phyloP scores from a whole-genome alignment of 2,113 vertebrate species.

The Phoxinus phoxinus region DNA sequence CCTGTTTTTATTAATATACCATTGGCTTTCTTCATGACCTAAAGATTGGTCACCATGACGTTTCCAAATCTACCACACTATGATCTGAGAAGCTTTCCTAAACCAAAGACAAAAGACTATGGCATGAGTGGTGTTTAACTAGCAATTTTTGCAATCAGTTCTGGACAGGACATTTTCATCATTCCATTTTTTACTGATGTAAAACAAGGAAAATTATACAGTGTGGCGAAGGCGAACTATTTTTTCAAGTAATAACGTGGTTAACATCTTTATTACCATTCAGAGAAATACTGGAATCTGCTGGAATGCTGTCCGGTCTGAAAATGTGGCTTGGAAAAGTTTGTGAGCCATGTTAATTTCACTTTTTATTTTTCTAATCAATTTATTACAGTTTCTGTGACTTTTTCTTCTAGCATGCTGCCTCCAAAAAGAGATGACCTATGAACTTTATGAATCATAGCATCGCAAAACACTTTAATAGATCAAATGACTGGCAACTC shows the following conservation, averaged over 20 bases:
- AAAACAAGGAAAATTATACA: slow-evolving; percentile 37
- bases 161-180: slow-evolving; percentile 47
- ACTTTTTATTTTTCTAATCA: slow-evolving; percentile 13
- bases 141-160: slow-evolving; percentile 30
- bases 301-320: slow-evolving; percentile 37
- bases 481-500: slow-evolving; percentile 65
- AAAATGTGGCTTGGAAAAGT: slow-evolving; percentile 40
- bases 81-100: slow-evolving; percentile 39
- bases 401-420: slow-evolving; percentile 6
- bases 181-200: slow-evolving; percentile 45
- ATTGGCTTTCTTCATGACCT: slow-evolving; percentile 33
- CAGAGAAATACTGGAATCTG: slow-evolving; percentile 54
- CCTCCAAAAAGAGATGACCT: slow-evolving; percentile 55
- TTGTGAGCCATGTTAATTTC: neutral
- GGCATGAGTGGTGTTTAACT: slow-evolving; percentile 20
- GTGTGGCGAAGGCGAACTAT: slow-evolving; percentile 28
- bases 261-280: slow-evolving; percentile 49
- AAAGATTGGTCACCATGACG: slow-evolving; percentile 23
- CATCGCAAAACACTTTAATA: slow-evolving; percentile 43
- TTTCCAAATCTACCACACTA: slow-evolving; percentile 38
- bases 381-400: slow-evolving; percentile 17
- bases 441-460: slow-evolving; percentile 61
- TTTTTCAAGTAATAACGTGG: slow-evolving; percentile 42
- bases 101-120: slow-evolving; percentile 41
- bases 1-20: slow-evolving; percentile 23